Conservation (phyloP, 2,888 invertebrate species). For the Fragum whitleyi region DNA sequence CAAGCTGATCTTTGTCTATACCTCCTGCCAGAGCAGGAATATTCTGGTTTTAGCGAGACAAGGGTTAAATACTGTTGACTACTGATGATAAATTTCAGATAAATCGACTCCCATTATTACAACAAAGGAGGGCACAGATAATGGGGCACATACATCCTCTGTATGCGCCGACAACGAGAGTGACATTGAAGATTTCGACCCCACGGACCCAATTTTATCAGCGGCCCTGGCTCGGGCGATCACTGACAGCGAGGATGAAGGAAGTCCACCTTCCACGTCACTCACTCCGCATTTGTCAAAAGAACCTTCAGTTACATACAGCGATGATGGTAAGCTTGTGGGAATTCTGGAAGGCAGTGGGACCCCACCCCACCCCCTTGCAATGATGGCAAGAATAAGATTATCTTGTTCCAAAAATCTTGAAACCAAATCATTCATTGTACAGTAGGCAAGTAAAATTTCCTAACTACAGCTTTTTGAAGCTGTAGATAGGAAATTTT, state of each 20-base stretch:
- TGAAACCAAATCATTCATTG: too few species aligned
- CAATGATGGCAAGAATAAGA: too few species aligned
- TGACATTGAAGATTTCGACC: constrained; percentile 82
- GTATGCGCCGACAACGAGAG: constrained; percentile 73
- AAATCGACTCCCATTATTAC: constrained; percentile 3
- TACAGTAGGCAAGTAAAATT: too few species aligned
- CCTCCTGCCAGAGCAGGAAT: too few species aligned
- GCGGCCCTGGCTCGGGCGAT: constrained; percentile 81
- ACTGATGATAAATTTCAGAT: constrained; percentile 24
- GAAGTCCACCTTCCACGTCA: constrained; percentile 65
- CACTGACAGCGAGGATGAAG: constrained; percentile 83
- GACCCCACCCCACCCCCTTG: too few species aligned
- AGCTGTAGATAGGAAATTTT: too few species aligned
- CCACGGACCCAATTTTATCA: constrained; percentile 76
- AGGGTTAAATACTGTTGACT: too few species aligned
- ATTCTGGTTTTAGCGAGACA: too few species aligned
- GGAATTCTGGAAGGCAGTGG: too few species aligned
- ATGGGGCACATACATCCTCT: constrained; percentile 43
- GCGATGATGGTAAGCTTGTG: constrained; percentile 71
- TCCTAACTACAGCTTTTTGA: too few species aligned
- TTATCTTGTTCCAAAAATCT: too few species aligned
- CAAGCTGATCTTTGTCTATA: too few species aligned
- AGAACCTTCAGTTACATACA: constrained; percentile 74
- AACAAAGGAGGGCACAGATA: constrained; percentile 44
- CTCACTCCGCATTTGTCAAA: constrained; percentile 74